Conservation (phyloP, 1,140 invertebrate genomes). For the Drosophila saltans region DNA sequence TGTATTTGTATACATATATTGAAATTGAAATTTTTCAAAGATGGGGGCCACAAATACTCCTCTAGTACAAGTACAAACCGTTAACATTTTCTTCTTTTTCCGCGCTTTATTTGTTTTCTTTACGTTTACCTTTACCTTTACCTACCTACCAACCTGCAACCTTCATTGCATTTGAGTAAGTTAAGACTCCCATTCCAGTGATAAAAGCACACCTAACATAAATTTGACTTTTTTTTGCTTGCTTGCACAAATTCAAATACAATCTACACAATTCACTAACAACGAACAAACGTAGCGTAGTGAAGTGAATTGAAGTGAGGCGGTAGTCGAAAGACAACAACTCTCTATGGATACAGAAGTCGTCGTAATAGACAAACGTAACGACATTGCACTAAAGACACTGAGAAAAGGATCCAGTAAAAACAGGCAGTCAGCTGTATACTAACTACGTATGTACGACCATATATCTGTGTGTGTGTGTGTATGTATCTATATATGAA, state of each 20-base stretch:
- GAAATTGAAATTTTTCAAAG: no score
- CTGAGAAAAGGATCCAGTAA: conserved; percentile 22
- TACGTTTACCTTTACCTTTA: background rate
- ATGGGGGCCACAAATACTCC: no score
- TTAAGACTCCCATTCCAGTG: conserved; percentile 1
- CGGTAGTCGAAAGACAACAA: conserved; percentile 27
- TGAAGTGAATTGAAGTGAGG: background rate
- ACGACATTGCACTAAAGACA: conserved; percentile 65
- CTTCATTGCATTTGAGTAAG: conserved; percentile 15
- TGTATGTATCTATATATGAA: background rate
- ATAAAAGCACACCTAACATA: conserved; percentile 46
- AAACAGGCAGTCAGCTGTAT: conserved; percentile 21
- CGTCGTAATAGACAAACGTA: conserved; percentile 76
- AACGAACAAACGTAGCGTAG: conserved; percentile 1
- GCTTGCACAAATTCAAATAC: conserved; percentile 70
- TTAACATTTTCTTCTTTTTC: no score
- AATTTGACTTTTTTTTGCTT: conserved; percentile 74
- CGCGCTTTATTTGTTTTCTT: background rate
- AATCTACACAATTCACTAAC: conserved; percentile 54
- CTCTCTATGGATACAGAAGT: conserved; percentile 47
- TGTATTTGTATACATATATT: no score
- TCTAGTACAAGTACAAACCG: no score
- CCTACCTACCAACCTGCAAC: no score
- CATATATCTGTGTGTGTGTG: conserved; percentile 4
- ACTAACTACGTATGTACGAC: background rate